phyloP scores from a whole-genome alignment of 92 coral and sea anemone genomes.

The Parazoanthus darwini region DNA sequence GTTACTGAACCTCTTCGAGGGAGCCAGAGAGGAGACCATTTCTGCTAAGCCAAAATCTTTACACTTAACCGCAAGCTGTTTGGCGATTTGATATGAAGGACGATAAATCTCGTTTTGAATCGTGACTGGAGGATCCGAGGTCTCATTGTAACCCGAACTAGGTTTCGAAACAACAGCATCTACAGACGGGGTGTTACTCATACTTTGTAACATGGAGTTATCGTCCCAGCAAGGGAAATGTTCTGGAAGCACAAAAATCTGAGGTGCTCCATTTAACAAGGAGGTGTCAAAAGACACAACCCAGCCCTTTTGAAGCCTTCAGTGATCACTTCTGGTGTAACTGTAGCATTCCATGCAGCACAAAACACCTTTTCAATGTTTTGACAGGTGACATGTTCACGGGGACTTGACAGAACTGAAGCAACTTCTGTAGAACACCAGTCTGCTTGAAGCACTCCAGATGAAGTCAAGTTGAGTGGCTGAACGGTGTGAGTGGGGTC shows the following conservation, averaged over 20 bases:
- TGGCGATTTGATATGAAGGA: not conserved
- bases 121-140: not conserved
- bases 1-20: not conserved
- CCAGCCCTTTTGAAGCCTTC: not conserved
- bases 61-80: not conserved
- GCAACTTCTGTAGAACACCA: too few species aligned
- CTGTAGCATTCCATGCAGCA: not conserved
- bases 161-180: not conserved
- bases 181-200: not conserved
- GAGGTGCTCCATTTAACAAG: not conserved
- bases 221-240: not conserved
- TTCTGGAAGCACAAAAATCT: not conserved
- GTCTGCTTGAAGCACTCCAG: too few species aligned
- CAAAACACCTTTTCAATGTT: not conserved
- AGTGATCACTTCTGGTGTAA: not conserved
- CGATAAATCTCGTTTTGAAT: not conserved
- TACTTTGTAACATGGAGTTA: not conserved
- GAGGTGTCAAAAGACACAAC: not conserved
- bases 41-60: not conserved
- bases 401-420: too few species aligned
- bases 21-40: not conserved
- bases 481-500: too few species aligned
- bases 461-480: too few species aligned
- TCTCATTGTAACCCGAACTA: not conserved
- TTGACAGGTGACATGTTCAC: not conserved